Percentiles rank a stretch among this genome's conserved stretches.
Evolutionary conservation across 2,797 vertebrate species (phyloP).

Genomic region (Propithecus perrieri): DNA sequence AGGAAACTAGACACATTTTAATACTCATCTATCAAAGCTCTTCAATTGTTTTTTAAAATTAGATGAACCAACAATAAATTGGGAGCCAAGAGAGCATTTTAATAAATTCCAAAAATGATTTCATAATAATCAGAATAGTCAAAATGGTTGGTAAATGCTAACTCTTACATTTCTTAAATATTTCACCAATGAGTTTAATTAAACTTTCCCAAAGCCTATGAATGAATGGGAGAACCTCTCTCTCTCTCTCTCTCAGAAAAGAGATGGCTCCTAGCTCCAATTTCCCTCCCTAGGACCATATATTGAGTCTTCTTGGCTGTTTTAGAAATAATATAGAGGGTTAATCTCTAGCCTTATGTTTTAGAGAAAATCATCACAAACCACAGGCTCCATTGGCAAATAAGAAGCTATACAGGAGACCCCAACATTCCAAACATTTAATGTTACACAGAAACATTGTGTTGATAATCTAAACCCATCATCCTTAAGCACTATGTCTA

Average conservation of each 20-base stretch:
- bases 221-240: not conserved
- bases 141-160: not conserved
- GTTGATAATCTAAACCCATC: not conserved
- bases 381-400: not conserved
- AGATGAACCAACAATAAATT: constrained; percentile 19
- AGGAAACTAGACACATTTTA: constrained; percentile 51
- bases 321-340: not conserved
- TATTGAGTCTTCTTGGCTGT: not conserved
- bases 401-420: not conserved
- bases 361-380: constrained; percentile 14
- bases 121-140: not conserved
- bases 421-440: not conserved
- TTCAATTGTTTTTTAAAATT: constrained; percentile 45
- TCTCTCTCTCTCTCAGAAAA: not conserved
- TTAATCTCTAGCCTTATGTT: not conserved
- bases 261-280: not conserved
- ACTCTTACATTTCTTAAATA: constrained; percentile 12
- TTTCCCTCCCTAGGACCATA: not conserved
- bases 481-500: constrained; percentile 14
- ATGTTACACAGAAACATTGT: not conserved
- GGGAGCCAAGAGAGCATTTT: not conserved
- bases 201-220: not conserved
- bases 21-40: constrained; percentile 3
- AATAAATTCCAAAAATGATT: constrained; percentile 52
- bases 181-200: constrained; percentile 48